Evolutionary conservation across 2,797 vertebrate genomes (phyloP), one percentile per base, ranked within the genome.

Genomic region (Hemitrygon akajei): DNA sequence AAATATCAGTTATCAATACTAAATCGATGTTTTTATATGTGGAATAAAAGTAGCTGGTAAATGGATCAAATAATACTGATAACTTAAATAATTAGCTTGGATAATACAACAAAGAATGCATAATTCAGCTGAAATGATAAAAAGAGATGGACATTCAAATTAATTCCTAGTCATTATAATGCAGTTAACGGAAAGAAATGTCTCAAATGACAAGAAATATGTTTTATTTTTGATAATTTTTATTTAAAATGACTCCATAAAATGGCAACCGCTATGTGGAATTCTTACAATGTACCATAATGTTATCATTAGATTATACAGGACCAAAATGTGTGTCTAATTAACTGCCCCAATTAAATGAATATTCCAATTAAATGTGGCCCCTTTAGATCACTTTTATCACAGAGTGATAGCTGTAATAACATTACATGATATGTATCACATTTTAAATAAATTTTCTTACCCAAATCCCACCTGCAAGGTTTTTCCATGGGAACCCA

Each of bases 331-430:
- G 63, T 89, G 60, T 69, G 63, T 63, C 86, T 89, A 89, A 89
- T 89, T 89, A 89, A 69, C 86, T 89, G 86, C 60, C 86, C 86
- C 86, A 89, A 89, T 89, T 89, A 89, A 92, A 92, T 92, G 69
- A 92, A 71, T 92, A 92, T 92, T 92, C 66, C 91, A 92, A 92
- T 92, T 92, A 92, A 89, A n/a, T 89, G 86, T 69, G 86, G 63
- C 86, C 60, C 86, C 86, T 89, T 89, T 89, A 89, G 60, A 89
- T 89, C 86, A 89, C 7, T 66, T 34, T 73, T 75, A 47, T 69
- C 69, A 34, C 87, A 92, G 91, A 71, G 69, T 56, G 91, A 92
- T 92, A 92, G 69, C 37, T 40, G 69, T 92, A 92, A 92, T 75
- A 92, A 47, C 69, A 75, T 73, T 92, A 75, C 69, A 89, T 89